Percentiles rank a stretch among this genome's conserved stretches.
Conservation (phyloP, 2,797 vertebrate species). For the Harpagifer antarcticus region DNA sequence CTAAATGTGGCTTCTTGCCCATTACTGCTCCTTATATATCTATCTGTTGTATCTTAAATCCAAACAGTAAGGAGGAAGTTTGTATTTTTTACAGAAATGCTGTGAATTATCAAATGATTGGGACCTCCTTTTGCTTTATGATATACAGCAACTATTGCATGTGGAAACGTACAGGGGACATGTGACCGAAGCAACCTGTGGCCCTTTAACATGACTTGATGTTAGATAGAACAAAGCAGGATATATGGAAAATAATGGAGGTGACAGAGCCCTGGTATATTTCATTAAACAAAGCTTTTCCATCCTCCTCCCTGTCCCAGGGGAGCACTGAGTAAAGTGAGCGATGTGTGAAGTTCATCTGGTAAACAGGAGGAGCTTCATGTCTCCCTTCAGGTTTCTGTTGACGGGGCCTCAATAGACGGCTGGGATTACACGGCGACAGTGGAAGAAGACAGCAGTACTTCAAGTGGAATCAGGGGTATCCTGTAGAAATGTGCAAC, state of each 20-base stretch:
- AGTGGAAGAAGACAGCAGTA: slow-evolving; percentile 40
- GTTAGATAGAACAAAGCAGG: slow-evolving; percentile 17
- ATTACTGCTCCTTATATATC: too few relatives aligned
- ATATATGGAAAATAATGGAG: slow-evolving; percentile 5
- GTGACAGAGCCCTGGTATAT: slow-evolving; percentile 3
- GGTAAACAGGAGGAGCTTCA: slow-evolving; percentile 28
- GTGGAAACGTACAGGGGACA: background rate
- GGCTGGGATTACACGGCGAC: slow-evolving; percentile 55
- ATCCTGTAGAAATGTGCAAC: slow-evolving; percentile 39
- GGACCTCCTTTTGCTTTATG: background rate
- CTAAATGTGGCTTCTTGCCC: too few relatives aligned
- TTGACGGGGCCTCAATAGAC: slow-evolving; percentile 42
- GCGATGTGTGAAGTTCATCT: slow-evolving; percentile 39
- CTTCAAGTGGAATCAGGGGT: slow-evolving; percentile 59
- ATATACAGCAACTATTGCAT: background rate
- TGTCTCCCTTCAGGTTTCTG: slow-evolving; percentile 46
- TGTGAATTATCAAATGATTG: background rate
- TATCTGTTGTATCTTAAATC: too few relatives aligned
- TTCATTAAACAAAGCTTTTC: slow-evolving; percentile 33
- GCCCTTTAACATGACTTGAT: background rate
- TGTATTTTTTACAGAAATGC: background rate
- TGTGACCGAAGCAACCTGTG: background rate
- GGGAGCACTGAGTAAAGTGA: slow-evolving; percentile 19
- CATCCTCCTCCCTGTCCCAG: slow-evolving; percentile 27
- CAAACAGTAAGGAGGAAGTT: too few relatives aligned